These are phyloP conservation scores for Colostygia pectinataria DNA, from an alignment of 2,888 invertebrate species.

Conservation along the genomic window DNA sequence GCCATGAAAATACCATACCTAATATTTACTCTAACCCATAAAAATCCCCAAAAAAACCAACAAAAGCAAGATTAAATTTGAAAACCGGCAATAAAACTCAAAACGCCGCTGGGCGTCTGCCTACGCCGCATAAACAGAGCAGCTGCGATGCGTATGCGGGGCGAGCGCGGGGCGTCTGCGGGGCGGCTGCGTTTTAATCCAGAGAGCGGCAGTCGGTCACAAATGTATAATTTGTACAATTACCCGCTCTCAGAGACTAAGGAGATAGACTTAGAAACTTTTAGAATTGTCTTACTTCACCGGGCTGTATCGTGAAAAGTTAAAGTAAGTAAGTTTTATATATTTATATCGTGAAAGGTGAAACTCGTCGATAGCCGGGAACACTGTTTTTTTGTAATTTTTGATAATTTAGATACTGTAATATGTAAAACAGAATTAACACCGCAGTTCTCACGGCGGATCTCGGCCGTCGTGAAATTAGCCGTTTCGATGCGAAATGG, in stretches of 20 bases:
- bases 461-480: no score
- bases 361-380: no score
- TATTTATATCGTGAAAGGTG: no score
- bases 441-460: no score
- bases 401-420: no score
- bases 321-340: no score
- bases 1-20: neutral
- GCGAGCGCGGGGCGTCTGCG: conserved; percentile 37
- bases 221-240: conserved; percentile 81
- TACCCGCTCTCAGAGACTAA: conserved; percentile 68
- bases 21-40: conserved; percentile 6
- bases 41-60: conserved; percentile 32
- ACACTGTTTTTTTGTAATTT: no score
- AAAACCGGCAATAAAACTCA: conserved; percentile 27
- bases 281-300: conserved; percentile 21
- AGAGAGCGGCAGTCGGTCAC: conserved; percentile 66
- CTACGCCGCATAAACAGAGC: conserved; percentile 36
- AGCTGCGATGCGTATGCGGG: conserved; percentile 37
- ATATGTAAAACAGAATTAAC: no score
- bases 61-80: conserved; percentile 34
- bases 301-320: no score
- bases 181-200: conserved; percentile 57
- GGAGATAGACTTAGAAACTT: conserved; percentile 9
- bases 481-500: no score
- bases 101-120: conserved; percentile 29